Evolutionary conservation across 2,797 vertebrate species (phyloP), one percentile per base, ranked within the genome.

Genomic region (Crenuchus spilurus): DNA sequence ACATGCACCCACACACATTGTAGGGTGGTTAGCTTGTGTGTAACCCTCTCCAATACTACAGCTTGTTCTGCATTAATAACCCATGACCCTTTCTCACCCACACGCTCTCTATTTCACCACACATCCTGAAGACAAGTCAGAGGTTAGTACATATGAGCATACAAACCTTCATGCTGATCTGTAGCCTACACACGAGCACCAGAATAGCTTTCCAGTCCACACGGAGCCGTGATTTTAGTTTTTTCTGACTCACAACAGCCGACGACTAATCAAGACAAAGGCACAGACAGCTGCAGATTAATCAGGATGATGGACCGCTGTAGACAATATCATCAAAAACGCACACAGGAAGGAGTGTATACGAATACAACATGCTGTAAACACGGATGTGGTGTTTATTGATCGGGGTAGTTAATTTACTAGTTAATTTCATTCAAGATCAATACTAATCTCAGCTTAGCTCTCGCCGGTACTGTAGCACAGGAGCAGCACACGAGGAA

Each of bases 61-160:
- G 76, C 81, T 49, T 66, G 76, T 83, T 68, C 39, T 78, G 80
- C 86, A 83, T 88, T 80, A 85, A 81, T 75, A 80, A 87, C 74
- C 74, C 77, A 77, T 85, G 83, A 85, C 80, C 81, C 66, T 44
- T 73, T 54, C 52, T 55, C 55, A 54, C 74, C 70, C 58, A 68
- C 44, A 26, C 48, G 35, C 51, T 26, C 61, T 60, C 55, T 30
- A 58, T 24, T 55, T 62, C 33, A 46, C 35, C 49, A 62, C 63
- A 61, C n/a, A 58, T 35, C 22, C 42, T 14, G 41, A 78, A 66
- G 63, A 70, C 70, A 49, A 74, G 54, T 31, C 49, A 6, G 31
- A 54, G 18, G 22, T 26, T 39, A 22, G 28, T 8, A 8, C 28
- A 60, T 42, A 68, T 52, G n/a, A n/a, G 42, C 78, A 64, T 37